These are phyloP conservation scores for Telmatochromis sp. DNA, from an alignment of 2,113 vertebrate genomes.

Conservation along the genomic window DNA sequence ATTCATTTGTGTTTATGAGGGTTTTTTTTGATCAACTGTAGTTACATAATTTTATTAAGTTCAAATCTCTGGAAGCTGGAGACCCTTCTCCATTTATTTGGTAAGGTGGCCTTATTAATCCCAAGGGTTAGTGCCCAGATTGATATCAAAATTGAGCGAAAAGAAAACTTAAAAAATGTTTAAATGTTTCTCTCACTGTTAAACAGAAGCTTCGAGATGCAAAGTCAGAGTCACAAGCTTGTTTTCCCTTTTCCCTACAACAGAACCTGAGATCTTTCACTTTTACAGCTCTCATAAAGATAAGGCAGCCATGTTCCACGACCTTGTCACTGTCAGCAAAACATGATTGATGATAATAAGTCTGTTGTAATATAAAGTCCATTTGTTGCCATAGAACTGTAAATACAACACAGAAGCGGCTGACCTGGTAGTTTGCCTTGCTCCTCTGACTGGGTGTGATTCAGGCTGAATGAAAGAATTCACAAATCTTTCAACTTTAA, in stretches of 20 bases:
- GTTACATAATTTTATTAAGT: neutral
- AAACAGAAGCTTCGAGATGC: neutral
- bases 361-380: neutral
- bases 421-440: neutral
- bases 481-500: neutral
- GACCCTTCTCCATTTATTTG: neutral
- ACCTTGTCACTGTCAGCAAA: neutral
- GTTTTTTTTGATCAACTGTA: neutral
- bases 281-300: constrained; percentile 42
- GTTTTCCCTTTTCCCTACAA: neutral
- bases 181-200: neutral
- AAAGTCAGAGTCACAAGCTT: neutral
- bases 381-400: neutral
- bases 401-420: neutral
- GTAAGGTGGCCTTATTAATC: neutral
- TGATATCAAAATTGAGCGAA: neutral
- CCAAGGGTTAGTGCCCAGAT: neutral
- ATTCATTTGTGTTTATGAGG: neutral
- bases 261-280: neutral
- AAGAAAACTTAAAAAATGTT: neutral
- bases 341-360: neutral
- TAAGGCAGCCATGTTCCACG: neutral
- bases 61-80: neutral
- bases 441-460: neutral
- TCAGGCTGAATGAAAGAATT: neutral